phyloP scores from a whole-genome alignment of 2,113 vertebrate genomes.

The Aphelocoma coerulescens region DNA sequence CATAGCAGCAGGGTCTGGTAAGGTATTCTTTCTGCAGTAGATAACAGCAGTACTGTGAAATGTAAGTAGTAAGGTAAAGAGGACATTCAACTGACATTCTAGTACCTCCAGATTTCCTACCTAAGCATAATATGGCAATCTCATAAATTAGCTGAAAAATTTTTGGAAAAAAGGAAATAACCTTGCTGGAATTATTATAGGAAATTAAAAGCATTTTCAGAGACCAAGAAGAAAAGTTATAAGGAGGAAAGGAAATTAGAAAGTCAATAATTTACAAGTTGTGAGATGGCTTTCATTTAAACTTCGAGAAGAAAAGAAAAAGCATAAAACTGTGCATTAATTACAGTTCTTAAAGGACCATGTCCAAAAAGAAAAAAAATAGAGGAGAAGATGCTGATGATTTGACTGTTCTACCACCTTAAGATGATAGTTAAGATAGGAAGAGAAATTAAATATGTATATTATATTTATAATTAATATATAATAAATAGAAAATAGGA shows the following conservation, averaged over 20 bases:
- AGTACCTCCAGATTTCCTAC: neutral
- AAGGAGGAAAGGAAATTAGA: neutral
- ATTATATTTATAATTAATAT: too few species aligned
- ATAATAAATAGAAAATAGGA: neutral
- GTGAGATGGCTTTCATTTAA: neutral
- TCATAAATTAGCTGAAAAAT: neutral
- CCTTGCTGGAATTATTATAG: neutral
- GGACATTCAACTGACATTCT: neutral
- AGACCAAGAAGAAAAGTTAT: neutral
- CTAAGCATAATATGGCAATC: neutral
- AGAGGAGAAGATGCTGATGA: neutral
- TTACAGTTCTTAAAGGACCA: neutral
- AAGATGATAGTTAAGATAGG: neutral
- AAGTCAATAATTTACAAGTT: neutral
- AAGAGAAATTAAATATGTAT: neutral
- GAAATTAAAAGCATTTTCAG: neutral
- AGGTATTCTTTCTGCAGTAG: neutral
- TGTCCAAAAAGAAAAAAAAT: neutral
- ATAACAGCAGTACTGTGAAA: neutral
- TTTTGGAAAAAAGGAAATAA: neutral
- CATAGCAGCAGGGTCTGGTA: neutral
- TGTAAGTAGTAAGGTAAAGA: neutral
- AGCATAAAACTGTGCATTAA: neutral
- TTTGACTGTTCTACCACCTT: neutral
- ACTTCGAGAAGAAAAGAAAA: neutral